Conservation (phyloP, 2,888 invertebrate species). For the Seira musarum region DNA sequence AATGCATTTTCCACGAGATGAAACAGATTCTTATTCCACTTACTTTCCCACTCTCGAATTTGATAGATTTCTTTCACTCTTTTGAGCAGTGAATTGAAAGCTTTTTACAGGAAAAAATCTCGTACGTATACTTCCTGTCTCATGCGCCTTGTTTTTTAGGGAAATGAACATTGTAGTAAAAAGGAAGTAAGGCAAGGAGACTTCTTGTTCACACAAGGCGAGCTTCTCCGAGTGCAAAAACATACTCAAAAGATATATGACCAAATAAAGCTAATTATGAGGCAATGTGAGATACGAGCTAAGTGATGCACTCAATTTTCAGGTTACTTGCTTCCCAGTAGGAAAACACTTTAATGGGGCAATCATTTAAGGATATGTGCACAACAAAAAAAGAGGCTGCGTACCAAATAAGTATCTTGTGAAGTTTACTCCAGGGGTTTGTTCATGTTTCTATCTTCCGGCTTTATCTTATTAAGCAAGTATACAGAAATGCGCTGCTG, state of each 20-base stretch:
- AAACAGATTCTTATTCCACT: conserved; percentile 3
- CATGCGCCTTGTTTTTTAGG: too few species aligned
- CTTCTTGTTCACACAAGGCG: neutral
- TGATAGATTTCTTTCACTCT: conserved; percentile 9
- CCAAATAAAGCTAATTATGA: conserved; percentile 6
- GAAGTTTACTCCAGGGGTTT: conserved; percentile 9
- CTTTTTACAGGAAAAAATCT: neutral
- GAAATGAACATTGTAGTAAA: too few species aligned
- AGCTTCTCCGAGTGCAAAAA: neutral
- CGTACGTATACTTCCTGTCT: too few species aligned
- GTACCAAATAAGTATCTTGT: neutral
- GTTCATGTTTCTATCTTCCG: neutral
- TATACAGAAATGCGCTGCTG: too few species aligned
- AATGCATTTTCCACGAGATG: neutral
- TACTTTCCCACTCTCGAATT: conserved; percentile 1
- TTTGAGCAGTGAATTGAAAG: neutral
- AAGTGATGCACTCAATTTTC: neutral
- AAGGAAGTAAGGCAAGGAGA: neutral
- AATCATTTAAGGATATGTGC: neutral
- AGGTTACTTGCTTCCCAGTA: neutral
- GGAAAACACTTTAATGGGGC: conserved; percentile 9
- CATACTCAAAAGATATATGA: neutral
- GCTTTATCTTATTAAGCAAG: too few species aligned
- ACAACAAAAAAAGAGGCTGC: neutral
- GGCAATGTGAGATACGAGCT: neutral